Base-by-base conservation (phyloP, 1,140 invertebrate genomes). In the Bradynema listronoti region DNA sequence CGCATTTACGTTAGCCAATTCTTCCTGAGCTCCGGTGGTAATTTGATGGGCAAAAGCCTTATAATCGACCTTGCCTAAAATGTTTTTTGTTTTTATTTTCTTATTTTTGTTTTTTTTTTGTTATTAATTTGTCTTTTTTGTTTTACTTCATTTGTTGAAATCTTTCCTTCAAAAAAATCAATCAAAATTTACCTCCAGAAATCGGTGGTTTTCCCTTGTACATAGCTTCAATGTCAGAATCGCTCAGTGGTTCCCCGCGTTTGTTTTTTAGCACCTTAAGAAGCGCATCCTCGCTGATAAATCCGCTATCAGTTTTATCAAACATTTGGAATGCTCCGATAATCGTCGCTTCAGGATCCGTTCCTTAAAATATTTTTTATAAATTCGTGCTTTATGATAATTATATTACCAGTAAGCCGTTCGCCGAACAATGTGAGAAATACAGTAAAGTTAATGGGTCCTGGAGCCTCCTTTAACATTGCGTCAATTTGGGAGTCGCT, bases 371-470 rank as follows among this genome's bases (percentile, higher is more conserved):
- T 47, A 52, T 32, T 30, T 49, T 30, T 60, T n/a, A 41, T 27
- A 27, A 1, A 6, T 49, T 14, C 41, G 25, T 16, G 16, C 27
- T 30, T 4, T 24, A 47, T 47, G 27, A 50, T n/a, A n/a, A n/a
- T n/a, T n/a, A 65, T 7, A 33, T 42, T 53, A 77, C 74, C 75
- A 27, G 75, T 78, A 43, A 94, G 83, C 46, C 88, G 84, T 79
- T 97, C 93, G 58, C 92, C 92, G 81, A 98, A 97, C 29, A 97
- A 81, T 16, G 92, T 96, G n/a, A 97, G 81, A 80, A 97, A 97
- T 89, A 94, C 93, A 27, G 93, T 97, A 79, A 98, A 97, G 80
- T 97, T 97, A 55, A 98, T 92, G 39, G 91, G 90, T 0, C 90
- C 91, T 0, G 91, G 91, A 5, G 91, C 91, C 82, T 96, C 91